phyloP scores from a whole-genome alignment of 1,140 invertebrate species.

The Apis cerana region DNA sequence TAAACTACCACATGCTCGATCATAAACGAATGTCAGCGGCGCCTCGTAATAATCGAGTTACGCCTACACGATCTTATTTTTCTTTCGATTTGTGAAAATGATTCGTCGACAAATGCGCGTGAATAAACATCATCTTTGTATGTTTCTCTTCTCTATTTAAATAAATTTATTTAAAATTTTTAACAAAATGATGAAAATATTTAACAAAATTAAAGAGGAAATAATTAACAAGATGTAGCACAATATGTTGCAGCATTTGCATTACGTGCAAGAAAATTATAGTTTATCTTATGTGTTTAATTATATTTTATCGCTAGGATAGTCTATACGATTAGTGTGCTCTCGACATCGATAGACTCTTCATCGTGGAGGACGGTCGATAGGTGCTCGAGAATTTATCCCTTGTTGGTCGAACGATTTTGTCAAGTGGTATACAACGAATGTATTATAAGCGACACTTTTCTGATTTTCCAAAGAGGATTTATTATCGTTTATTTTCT shows the following conservation, averaged over 20 bases:
- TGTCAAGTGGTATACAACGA: conserved; percentile 5
- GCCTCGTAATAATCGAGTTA: neutral
- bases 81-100: neutral
- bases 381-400: conserved; percentile 15
- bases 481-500: neutral
- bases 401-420: conserved; percentile 1
- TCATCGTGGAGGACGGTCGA: neutral
- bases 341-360: conserved; percentile 7
- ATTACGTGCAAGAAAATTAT: too few relatives aligned
- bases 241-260: too few relatives aligned
- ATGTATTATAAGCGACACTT: neutral
- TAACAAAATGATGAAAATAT: too few relatives aligned
- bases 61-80: neutral
- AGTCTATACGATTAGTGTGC: neutral
- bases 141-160: neutral
- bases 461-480: neutral
- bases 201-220: too few relatives aligned
- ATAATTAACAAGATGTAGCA: too few relatives aligned
- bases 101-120: neutral
- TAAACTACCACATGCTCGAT: neutral
- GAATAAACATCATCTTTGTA: neutral
- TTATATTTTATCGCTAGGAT: neutral
- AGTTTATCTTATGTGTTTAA: too few relatives aligned
- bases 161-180: too few relatives aligned
- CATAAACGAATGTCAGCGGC: neutral